Percentiles rank a stretch among this genome's conserved stretches.
These are phyloP conservation scores for Ctenodactylus gundi DNA, from an alignment of 2,113 vertebrate species.

Conservation along the genomic window DNA sequence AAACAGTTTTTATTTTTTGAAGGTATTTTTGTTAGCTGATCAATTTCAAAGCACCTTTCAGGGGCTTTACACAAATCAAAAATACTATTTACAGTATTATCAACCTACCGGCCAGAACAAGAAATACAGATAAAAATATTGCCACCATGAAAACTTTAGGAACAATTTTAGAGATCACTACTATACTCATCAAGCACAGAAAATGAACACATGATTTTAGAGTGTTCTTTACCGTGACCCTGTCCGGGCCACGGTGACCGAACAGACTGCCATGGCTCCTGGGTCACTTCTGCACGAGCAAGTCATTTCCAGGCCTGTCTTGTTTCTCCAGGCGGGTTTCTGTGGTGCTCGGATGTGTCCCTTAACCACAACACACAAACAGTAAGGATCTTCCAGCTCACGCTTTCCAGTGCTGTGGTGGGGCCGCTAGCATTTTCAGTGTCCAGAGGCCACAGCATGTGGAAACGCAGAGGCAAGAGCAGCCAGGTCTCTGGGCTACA, in stretches of 20 bases:
- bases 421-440: background rate
- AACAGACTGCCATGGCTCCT: fast-evolving
- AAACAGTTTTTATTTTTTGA: background rate
- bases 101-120: background rate
- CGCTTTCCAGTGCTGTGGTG: background rate
- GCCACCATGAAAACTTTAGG: background rate
- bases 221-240: fast-evolving
- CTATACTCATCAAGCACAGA: background rate
- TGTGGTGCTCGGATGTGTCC: too few relatives aligned
- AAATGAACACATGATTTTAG: background rate
- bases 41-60: background rate
- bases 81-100: fast-evolving
- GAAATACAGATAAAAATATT: background rate
- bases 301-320: fast-evolving
- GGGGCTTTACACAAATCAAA: background rate
- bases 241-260: fast-evolving
- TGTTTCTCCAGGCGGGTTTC: fast-evolving
- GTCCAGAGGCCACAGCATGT: fast-evolving
- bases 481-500: background rate
- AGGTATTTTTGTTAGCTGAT: background rate
- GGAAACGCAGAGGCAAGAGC: fast-evolving
- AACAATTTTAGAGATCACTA: too few relatives aligned
- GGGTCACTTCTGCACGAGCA: background rate
- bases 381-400: too few relatives aligned
- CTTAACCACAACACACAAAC: too few relatives aligned